phyloP scores from a whole-genome alignment of 2,797 vertebrate genomes.

The Acanthurus leucopareius region DNA sequence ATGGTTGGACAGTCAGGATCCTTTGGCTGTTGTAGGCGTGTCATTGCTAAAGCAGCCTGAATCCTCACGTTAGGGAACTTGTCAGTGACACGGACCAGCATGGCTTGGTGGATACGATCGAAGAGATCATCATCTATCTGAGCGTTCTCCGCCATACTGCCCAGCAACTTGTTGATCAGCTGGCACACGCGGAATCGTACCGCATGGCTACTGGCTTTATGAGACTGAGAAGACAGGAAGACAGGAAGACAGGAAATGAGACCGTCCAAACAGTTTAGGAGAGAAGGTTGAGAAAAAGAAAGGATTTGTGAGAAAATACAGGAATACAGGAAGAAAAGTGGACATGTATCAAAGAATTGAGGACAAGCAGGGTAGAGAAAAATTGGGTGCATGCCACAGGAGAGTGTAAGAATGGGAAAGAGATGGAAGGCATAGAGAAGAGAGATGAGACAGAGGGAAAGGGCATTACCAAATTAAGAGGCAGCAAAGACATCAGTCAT shows the following conservation, averaged over 20 bases:
- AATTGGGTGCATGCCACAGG: background rate
- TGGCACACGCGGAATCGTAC: slow-evolving; percentile 95
- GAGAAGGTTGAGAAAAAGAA: rapidly evolving
- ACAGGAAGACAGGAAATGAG: background rate
- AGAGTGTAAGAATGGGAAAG: background rate
- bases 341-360: background rate
- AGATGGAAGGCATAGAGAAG: slow-evolving; percentile 1
- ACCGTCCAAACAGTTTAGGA: slow-evolving; percentile 12
- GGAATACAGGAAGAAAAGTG: background rate
- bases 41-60: slow-evolving; percentile 94
- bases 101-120: slow-evolving; percentile 93
- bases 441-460: slow-evolving; percentile 14
- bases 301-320: background rate
- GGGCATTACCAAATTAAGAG: slow-evolving; percentile 1
- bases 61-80: slow-evolving; percentile 96
- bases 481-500: slow-evolving; percentile 23
- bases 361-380: background rate
- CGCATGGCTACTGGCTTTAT: slow-evolving; percentile 90
- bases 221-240: slow-evolving; percentile 83
- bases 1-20: slow-evolving; percentile 92
- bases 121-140: slow-evolving; percentile 96
- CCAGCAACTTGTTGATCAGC: slow-evolving; percentile 94
- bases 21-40: slow-evolving; percentile 94
- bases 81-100: slow-evolving; percentile 94
- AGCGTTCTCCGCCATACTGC: slow-evolving; percentile 94